Base-by-base conservation (phyloP, 2,113 vertebrate species). In the Notiomystis cincta region DNA sequence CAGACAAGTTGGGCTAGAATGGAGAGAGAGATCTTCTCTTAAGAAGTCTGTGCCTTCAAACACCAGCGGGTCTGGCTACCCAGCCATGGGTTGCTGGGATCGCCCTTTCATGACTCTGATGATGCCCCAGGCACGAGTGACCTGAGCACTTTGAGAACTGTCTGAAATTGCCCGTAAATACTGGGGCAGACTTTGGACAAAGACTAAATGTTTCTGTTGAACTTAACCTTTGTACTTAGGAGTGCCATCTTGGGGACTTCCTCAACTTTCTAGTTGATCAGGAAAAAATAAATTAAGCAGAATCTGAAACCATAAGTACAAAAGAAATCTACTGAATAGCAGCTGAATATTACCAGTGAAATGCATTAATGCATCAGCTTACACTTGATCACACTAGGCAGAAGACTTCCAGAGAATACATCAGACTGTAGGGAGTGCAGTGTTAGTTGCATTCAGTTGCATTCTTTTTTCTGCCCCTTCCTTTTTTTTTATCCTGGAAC, bases 1-100 rank as follows among this genome's bases (percentile, higher is more conserved):
- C 91, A 77, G 82, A 25, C 44, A 37, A 70, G 80, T 75, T 98
- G 75, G 89, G 58, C 38, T 83, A 61, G 83, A 82, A 58, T 57
- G 82, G 44, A 82, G 75, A 87, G 47, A 92, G 50, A 84, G 87
- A 85, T 67, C 79, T 92, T 91, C 44, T 54, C 75, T 94, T 87
- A 92, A 84, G 81, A 94, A 90, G 70, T 87, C 92, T 87, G 93
- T 87, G 54, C 72, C 91, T 97, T 97, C 94, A 96, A 97, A 95
- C 76, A n/a, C 66, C 77, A 37, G 88, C 93, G 5, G 21, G 73
- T 86, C 87, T 64, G 82, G 81, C 82, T 90, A 5, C 80, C 86
- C 66, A 77, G 84, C 61, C 81, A 94, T 53, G 60, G 89, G 90
- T 64, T 60, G 28, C 91, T 10, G 66, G 47, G 42, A 88, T 89